Base-by-base conservation (phyloP, 2,113 vertebrate species). In the Siniperca chuatsi region DNA sequence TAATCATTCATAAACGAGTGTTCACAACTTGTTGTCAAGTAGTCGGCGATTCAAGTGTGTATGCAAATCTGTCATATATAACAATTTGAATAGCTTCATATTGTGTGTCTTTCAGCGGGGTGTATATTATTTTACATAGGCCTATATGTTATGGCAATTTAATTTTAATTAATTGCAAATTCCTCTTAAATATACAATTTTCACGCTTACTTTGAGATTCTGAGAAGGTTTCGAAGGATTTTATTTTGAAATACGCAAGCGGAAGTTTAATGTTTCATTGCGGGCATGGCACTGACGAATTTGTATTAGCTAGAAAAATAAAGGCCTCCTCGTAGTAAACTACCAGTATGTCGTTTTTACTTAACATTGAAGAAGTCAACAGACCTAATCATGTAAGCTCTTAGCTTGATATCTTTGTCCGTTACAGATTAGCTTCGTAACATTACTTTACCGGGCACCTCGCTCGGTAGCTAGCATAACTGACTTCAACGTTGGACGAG, bases 161-260 rank as follows among this genome's bases (percentile, higher is more conserved):
- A 2, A 21, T 15, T 35, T 33, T 3, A 3, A 48, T n/a, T 23
- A 21, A 68, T 10, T 16, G 4, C 11, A 35, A 11, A 13, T 52
- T 23, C 20, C 13, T 15, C 8, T 18, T 11, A 50, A 33, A 21
- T 25, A 7, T 8, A 8, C 1, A 0, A 21, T 46, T 21, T 12
- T 46, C 13, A 2, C 44, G 21, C 6, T 37, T 4, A 3, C 2
- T 40, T 16, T 57, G 33, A 18, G 6, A 29, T 70, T 71, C 10
- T 1, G 13, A 37, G 1, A 4, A 6, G 16, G 8, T 25, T n/a
- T 1, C 23, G 21, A 21, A 1, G 13, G 0, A 4, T 33, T 78
- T 83, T 92, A 89, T 83, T 89, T 83, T 90, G 91, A 90, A 91
- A 86, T 6, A 0, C 1, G 0, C 0, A 58, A 75, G 57, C 67